Conservation (phyloP, 2,797 vertebrate genomes). For the Neosilurus hyrtlii region DNA sequence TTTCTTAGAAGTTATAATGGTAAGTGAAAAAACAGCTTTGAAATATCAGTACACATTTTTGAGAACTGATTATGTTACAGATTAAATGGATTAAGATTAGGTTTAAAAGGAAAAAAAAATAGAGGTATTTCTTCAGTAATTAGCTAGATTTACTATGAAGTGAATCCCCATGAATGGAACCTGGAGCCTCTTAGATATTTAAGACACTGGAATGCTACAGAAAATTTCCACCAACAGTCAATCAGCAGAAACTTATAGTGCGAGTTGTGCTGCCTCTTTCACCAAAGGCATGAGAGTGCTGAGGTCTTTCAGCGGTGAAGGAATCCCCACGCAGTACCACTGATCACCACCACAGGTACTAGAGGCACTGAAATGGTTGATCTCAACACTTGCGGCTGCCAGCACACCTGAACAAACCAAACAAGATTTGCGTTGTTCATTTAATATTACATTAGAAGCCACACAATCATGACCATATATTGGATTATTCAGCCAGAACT, state of each 20-base stretch:
- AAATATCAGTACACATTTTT: background rate
- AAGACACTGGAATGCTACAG: slow-evolving; percentile 35
- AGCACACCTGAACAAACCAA: slow-evolving; percentile 72
- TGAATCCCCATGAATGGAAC: slow-evolving; percentile 5
- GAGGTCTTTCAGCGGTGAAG: slow-evolving; percentile 72
- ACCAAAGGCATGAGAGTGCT: slow-evolving; percentile 71
- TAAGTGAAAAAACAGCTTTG: background rate
- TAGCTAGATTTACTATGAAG: background rate
- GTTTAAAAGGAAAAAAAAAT: background rate
- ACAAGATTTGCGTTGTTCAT: slow-evolving; percentile 2
- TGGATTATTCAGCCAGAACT: background rate
- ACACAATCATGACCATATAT: background rate
- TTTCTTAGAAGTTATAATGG: background rate
- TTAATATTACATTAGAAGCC: background rate
- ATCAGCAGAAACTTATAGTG: slow-evolving; percentile 63
- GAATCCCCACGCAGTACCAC: slow-evolving; percentile 82
- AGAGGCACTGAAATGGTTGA: slow-evolving; percentile 84
- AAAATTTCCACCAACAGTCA: slow-evolving; percentile 18
- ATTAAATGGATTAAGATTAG: background rate
- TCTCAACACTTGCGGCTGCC: slow-evolving; percentile 71
- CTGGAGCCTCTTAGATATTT: background rate
- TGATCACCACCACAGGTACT: slow-evolving; percentile 65
- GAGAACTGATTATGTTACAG: background rate
- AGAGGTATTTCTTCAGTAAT: background rate
- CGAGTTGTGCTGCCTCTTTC: slow-evolving; percentile 76